Conservation (phyloP, 2,797 vertebrate species). For the Microctenopoma stevenorrisi region DNA sequence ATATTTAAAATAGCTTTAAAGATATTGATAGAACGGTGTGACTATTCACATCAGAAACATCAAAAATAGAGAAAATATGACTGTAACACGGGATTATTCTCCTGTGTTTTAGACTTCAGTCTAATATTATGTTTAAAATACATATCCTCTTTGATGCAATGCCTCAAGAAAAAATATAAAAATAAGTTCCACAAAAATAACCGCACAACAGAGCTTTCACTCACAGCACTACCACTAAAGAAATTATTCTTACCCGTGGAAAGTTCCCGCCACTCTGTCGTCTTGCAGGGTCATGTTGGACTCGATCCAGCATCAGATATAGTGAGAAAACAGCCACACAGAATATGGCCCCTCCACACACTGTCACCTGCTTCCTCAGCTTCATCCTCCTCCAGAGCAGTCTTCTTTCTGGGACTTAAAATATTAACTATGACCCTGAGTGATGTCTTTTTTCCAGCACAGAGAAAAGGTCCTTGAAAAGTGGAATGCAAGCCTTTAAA, state of each 20-base stretch:
- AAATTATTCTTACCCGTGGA: slow-evolving; percentile 89
- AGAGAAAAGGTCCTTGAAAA: slow-evolving; percentile 52
- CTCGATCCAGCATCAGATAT: slow-evolving; percentile 98
- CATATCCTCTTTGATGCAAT: too few relatives aligned
- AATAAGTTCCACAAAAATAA: slow-evolving; percentile 8
- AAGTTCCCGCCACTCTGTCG: slow-evolving; percentile 93
- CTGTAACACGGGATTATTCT: neutral
- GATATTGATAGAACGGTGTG: neutral
- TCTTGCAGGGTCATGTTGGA: slow-evolving; percentile 93
- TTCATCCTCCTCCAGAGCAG: slow-evolving; percentile 86
- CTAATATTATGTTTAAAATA: too few relatives aligned
- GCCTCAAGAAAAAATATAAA: too few relatives aligned
- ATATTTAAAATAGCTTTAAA: neutral
- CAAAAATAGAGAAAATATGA: neutral
- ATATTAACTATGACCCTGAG: slow-evolving; percentile 41
- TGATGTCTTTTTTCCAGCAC: slow-evolving; percentile 20
- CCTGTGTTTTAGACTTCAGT: neutral
- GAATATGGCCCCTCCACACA: slow-evolving; percentile 97
- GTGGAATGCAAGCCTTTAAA: slow-evolving; percentile 46
- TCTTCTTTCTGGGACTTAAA: slow-evolving; percentile 28
- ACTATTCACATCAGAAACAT: neutral
- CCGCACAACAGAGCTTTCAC: slow-evolving; percentile 3
- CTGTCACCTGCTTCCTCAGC: slow-evolving; percentile 98
- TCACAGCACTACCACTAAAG: slow-evolving; percentile 3
- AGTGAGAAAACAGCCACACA: slow-evolving; percentile 99